phyloP scores from a whole-genome alignment of 2,888 invertebrate species.

The Thalpophila matura region DNA sequence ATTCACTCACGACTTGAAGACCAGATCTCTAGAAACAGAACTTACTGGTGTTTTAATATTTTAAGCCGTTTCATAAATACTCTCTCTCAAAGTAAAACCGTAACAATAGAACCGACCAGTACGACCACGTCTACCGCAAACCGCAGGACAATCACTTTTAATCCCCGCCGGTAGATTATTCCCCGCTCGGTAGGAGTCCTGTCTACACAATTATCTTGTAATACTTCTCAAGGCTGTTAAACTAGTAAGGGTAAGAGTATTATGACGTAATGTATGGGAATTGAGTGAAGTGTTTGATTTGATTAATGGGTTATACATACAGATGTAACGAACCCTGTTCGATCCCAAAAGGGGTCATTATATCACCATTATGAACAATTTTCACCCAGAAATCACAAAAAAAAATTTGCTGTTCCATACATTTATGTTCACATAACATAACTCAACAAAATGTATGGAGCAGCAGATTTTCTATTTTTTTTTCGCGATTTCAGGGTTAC shows the following conservation, averaged over 20 bases:
- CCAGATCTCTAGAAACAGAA: too few species aligned
- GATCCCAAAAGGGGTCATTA: too few species aligned
- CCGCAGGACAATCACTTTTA: slow-evolving; percentile 8
- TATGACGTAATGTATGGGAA: slow-evolving; percentile 7
- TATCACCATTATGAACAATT: too few species aligned
- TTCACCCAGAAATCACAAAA: too few species aligned
- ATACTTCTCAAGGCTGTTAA: slow-evolving; percentile 31
- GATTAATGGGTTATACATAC: not conserved
- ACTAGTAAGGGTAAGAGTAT: not conserved
- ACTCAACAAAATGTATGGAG: too few species aligned
- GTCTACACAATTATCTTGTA: slow-evolving; percentile 28
- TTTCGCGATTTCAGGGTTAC: too few species aligned
- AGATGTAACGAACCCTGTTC: too few species aligned
- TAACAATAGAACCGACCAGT: slow-evolving; percentile 9
- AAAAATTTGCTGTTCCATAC: too few species aligned
- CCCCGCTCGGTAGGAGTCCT: not conserved
- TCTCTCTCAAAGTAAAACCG: not conserved
- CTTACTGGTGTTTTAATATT: not conserved
- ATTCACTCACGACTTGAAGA: too few species aligned
- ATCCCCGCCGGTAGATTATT: slow-evolving; percentile 25
- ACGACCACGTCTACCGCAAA: not conserved
- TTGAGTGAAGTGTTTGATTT: slow-evolving; percentile 4
- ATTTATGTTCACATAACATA: too few species aligned
- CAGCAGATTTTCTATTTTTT: too few species aligned
- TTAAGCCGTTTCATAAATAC: not conserved